Evolutionary conservation across 2,113 vertebrate genomes (phyloP).

Genomic region (Marmota monax): DNA sequence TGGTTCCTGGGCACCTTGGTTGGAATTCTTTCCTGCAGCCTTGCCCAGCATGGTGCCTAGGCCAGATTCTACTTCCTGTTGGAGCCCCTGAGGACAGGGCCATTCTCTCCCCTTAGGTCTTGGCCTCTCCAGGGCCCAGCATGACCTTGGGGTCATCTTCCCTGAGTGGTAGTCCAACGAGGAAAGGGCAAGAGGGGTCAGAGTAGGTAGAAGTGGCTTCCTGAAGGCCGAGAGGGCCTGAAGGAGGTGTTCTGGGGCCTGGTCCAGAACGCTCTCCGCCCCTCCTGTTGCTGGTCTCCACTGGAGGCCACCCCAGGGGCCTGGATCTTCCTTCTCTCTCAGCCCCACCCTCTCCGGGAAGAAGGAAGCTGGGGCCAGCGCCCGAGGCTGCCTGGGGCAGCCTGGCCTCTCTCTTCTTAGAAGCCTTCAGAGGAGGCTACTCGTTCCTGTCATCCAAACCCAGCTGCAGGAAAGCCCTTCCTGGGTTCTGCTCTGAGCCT

Average conservation of each 20-base stretch:
- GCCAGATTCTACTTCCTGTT: background rate
- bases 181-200: background rate
- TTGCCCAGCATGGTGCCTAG: background rate
- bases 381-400: slow-evolving; percentile 63
- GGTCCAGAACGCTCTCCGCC: background rate
- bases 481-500: background rate
- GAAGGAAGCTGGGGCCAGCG: slow-evolving; percentile 71
- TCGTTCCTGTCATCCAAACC: background rate
- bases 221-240: slow-evolving; percentile 27
- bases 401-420: slow-evolving; percentile 74
- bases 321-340: slow-evolving; percentile 26
- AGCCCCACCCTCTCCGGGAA: slow-evolving; percentile 47
- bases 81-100: background rate
- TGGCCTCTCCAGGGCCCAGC: background rate
- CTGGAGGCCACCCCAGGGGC: slow-evolving; percentile 3
- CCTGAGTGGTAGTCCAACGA: background rate
- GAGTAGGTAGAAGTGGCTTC: slow-evolving; percentile 5
- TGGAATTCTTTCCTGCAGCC: background rate
- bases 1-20: rapidly evolving
- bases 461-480: slow-evolving; percentile 38
- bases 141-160: background rate
- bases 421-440: slow-evolving; percentile 48
- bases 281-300: background rate
- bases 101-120: background rate
- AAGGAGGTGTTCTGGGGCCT: slow-evolving; percentile 41